Evolutionary conservation across 2,888 invertebrate species (phyloP), one percentile per base, ranked within the genome.

Genomic region (Penaeus monodon): DNA sequence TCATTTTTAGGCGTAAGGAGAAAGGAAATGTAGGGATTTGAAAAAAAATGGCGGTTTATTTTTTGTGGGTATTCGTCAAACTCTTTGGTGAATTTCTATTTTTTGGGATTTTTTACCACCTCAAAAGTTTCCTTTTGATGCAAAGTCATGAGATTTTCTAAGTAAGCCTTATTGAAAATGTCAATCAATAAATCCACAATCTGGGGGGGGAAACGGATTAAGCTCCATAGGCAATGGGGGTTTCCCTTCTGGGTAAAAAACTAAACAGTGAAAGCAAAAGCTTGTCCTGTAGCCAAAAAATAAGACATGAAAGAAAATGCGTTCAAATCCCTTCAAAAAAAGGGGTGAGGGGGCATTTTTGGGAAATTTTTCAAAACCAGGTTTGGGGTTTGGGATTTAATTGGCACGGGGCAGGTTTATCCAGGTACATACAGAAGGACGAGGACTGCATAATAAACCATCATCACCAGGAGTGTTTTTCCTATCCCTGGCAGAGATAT

Each of bases 351-450:
- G 27, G 4, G 12, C 12, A 10, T 4, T 4, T 68, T 6, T n/a
- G n/a, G n/a, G 68, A 27, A 68, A 68, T n/a, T 68, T 68, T 4
- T 68, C 68, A 10, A 12, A 8, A 12, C 76, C 76, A 22, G 76
- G 76, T 38, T 76, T 76, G 4, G 74, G 74, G 74, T 12, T 29
- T 3, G 74, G 74, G n/a, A 74, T n/a, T n/a, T n/a, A n/a, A n/a
- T n/a, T n/a, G n/a, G n/a, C n/a, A n/a, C n/a, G n/a, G n/a, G n/a
- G n/a, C n/a, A n/a, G n/a, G n/a, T n/a, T n/a, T n/a, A n/a, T n/a
- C n/a, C n/a, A n/a, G n/a, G n/a, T n/a, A n/a, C n/a, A n/a, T n/a
- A n/a, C n/a, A n/a, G n/a, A n/a, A n/a, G n/a, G n/a, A n/a, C n/a
- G n/a, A n/a, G n/a, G n/a, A n/a, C n/a, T n/a, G n/a, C n/a, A n/a